These are phyloP conservation scores for Fulmarus glacialis DNA, from an alignment of 2,113 vertebrate species.

Conservation along the genomic window DNA sequence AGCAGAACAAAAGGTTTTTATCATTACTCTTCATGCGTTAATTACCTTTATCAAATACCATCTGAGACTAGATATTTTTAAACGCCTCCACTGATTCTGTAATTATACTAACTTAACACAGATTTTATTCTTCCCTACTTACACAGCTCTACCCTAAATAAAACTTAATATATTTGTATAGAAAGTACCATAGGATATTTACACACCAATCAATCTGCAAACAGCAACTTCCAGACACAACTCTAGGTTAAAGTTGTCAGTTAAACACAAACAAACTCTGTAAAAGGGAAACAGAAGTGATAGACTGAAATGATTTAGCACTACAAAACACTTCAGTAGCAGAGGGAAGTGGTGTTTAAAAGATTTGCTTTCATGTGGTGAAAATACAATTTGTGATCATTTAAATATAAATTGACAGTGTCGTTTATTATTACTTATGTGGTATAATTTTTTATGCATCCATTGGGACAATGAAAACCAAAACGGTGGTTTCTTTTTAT, in stretches of 20 bases:
- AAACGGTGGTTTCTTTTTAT: background rate
- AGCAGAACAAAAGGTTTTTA: constrained; percentile 54
- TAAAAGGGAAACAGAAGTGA: background rate
- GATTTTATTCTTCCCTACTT: constrained; percentile 58
- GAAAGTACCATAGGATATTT: background rate
- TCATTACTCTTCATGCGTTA: constrained; percentile 73
- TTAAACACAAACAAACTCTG: background rate
- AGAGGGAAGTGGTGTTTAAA: background rate
- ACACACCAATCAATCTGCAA: background rate
- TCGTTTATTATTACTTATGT: background rate
- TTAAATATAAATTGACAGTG: background rate
- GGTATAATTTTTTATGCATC: background rate
- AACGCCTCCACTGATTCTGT: constrained; percentile 43
- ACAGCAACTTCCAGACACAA: background rate
- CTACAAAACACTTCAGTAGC: background rate
- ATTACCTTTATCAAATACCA: constrained; percentile 73
- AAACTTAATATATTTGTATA: background rate
- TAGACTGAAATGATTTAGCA: background rate
- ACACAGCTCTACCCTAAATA: constrained; percentile 34
- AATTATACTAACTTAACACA: constrained; percentile 72
- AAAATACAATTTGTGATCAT: background rate
- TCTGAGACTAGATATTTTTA: constrained; percentile 78
- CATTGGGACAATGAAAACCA: background rate
- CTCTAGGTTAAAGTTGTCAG: background rate
- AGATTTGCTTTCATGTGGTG: background rate